phyloP scores from a whole-genome alignment of 64 coral and sea anemone genomes.

The Catalaphyllia jardinei region DNA sequence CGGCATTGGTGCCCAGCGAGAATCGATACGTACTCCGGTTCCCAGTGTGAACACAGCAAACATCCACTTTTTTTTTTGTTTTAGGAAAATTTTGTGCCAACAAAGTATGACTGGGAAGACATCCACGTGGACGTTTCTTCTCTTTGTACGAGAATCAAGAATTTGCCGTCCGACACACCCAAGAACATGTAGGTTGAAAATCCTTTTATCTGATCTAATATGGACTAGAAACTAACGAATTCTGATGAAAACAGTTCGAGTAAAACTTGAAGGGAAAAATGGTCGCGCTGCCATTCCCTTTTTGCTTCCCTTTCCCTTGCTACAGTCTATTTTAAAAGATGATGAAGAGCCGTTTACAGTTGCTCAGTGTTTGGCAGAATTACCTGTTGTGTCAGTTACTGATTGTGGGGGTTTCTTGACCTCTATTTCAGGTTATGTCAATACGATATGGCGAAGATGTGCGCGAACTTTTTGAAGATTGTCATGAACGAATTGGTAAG shows the following conservation, averaged over 20 bases:
- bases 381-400: background rate
- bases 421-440: constrained; percentile 79
- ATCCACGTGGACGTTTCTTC: constrained; percentile 78
- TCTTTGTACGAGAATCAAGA: constrained; percentile 80
- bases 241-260: background rate
- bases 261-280: background rate
- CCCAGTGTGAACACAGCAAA: background rate
- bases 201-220: too few relatives aligned
- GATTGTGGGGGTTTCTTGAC: background rate
- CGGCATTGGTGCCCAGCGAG: too few relatives aligned
- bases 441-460: constrained; percentile 95
- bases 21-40: too few relatives aligned
- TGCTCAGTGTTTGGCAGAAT: background rate
- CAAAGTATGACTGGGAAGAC: constrained; percentile 81
- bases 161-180: constrained; percentile 65
- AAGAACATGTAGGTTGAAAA: constrained; percentile 66
- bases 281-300: too few relatives aligned
- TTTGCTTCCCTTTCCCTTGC: too few relatives aligned
- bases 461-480: constrained; percentile 91
- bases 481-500: constrained; percentile 93
- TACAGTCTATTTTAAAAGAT: too few relatives aligned
- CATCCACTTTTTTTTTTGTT: background rate
- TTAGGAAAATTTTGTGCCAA: constrained; percentile 64
- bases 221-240: background rate
- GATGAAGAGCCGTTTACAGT: too few relatives aligned